phyloP scores from a whole-genome alignment of 2,797 vertebrate genomes.

The Macrochelys suwanniensis region DNA sequence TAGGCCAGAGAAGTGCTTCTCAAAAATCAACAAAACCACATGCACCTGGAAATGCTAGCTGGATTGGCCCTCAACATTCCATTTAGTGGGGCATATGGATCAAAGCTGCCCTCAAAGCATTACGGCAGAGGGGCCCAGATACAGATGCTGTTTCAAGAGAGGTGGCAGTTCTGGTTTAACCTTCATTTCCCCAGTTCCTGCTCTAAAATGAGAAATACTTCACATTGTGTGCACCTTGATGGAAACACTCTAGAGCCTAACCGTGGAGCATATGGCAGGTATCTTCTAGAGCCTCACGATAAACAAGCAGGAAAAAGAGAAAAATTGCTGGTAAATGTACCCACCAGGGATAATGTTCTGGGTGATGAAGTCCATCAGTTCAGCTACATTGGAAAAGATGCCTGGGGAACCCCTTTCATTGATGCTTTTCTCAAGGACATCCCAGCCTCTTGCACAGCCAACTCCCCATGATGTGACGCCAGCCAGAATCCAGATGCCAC shows the following conservation, averaged over 20 bases:
- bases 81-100: background rate
- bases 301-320: background rate
- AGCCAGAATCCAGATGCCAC: background rate
- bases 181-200: background rate
- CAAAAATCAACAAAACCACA: background rate
- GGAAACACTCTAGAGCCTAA: background rate
- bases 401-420: background rate
- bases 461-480: background rate
- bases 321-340: background rate
- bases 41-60: background rate
- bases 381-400: background rate
- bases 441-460: background rate
- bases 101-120: background rate
- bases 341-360: background rate
- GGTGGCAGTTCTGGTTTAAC: accelerated
- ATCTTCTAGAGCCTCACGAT: background rate
- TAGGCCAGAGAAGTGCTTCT: background rate
- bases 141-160: background rate
- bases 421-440: background rate
- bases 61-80: background rate
- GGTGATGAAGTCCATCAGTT: background rate
- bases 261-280: background rate
- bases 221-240: background rate
- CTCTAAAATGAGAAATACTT: background rate
- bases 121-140: background rate